Evolutionary conservation across 2,888 invertebrate genomes (phyloP).

Genomic region (Galeruca laticollis): DNA sequence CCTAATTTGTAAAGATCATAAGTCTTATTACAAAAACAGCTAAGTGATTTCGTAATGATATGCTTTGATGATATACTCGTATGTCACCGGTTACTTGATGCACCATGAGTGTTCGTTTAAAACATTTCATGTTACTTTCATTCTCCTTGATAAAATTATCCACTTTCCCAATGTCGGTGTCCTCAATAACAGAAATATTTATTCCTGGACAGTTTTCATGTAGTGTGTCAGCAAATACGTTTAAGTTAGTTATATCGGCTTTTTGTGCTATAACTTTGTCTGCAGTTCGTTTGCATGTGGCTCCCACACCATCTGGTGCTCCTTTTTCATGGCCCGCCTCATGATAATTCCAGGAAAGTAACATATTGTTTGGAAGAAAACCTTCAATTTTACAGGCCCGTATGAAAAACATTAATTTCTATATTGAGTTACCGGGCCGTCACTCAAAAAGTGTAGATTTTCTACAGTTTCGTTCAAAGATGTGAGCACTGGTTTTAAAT

Average conservation of each 20-base stretch:
- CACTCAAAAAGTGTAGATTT: no score
- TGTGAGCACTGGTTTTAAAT: no score
- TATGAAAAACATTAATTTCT: no score
- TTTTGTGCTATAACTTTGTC: no score
- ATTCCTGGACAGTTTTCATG: background rate
- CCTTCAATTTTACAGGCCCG: conserved; percentile 52
- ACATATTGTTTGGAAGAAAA: conserved; percentile 46
- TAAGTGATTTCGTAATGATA: background rate
- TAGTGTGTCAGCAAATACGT: background rate
- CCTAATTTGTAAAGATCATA: background rate
- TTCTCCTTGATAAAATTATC: background rate
- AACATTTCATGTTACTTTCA: background rate
- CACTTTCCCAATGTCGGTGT: background rate
- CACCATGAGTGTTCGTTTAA: background rate
- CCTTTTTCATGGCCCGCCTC: conserved; percentile 59
- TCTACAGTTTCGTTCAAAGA: no score
- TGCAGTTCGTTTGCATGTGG: no score
- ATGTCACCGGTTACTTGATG: background rate
- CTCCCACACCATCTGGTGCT: no score
- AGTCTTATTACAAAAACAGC: background rate
- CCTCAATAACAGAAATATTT: background rate
- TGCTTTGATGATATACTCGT: background rate
- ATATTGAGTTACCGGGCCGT: no score
- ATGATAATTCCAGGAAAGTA: conserved; percentile 54
- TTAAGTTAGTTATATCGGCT: no score